Base-by-base conservation (phyloP, 2,797 vertebrate species). In the Scolopax rusticola region DNA sequence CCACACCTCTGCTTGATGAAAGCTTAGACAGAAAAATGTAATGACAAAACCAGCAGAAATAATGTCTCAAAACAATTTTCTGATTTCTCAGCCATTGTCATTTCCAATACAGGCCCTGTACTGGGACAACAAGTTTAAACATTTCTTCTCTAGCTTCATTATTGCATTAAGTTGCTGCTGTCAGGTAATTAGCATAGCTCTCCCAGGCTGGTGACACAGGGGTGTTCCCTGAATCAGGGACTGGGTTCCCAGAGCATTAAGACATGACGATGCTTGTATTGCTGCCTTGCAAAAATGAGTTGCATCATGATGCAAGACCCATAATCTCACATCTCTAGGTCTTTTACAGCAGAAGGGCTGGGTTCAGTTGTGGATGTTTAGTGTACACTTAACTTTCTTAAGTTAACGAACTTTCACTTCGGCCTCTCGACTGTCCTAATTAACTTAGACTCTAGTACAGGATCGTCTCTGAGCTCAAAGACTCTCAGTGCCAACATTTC, bases 221-320 rank as follows among this genome's bases (percentile, higher is more conserved):
- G 87, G 12, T 91, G 95, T 81, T 94, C 82, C 93, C 95, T 51
- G 18, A 65, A 71, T 43, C 90, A 69, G 33, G 63, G 71, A 30
- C 57, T 73, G 45, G 76, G 60, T 89, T 87, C 92, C 84, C 80
- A 87, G 87, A 86, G 77, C 65, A 12, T 14, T 61, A 88, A 65
- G 94, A 43, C 94, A n/a, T 95, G 95, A 96, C 77, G 87, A 93
- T 95, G 95, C 96, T 90, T 93, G 95, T 67, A 75, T 41, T 91
- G 89, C 93, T 84, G 86, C 79, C 84, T 95, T 94, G 95, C 93
- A 94, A 59, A 90, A 95, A 82, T 1, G 77, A 8, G 74, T 86
- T 90, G 73, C 70, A 12, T 80, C 82, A 64, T 28, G 64, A 41
- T 30, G 89, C 83, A 81, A 88, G 74, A 69, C 65, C 79, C 76